A percentile compares a stretch with the other conserved stretches of the same genome.
Conservation (phyloP, 2,888 invertebrate species). For the Bhutanitis thaidina region DNA sequence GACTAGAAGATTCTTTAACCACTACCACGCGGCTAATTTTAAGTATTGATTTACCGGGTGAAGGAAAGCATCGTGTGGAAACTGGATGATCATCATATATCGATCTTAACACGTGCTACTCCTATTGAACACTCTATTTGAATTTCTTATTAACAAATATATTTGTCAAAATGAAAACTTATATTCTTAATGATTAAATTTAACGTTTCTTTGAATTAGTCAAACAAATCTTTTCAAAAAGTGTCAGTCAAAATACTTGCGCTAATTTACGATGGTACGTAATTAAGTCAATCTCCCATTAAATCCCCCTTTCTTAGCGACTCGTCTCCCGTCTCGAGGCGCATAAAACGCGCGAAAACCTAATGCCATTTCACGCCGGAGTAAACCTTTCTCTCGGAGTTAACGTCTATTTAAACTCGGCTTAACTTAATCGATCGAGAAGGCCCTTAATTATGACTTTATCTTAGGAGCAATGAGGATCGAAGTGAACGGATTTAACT, state of each 20-base stretch:
- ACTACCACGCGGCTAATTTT: no score
- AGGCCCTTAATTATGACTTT: constrained; percentile 78
- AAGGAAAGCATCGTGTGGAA: no score
- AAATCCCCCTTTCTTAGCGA: constrained; percentile 76
- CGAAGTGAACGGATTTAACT: constrained; percentile 61
- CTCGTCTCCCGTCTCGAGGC: constrained; percentile 56
- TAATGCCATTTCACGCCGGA: constrained; percentile 79
- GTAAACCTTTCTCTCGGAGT: constrained; percentile 78
- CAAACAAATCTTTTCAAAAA: constrained; percentile 51
- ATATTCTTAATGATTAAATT: background rate
- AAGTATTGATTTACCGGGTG: no score
- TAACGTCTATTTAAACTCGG: constrained; percentile 79
- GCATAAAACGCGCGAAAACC: constrained; percentile 77
- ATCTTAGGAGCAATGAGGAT: constrained; percentile 68
- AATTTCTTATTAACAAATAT: no score
- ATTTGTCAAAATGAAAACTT: no score
- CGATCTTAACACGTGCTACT: no score
- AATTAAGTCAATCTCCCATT: constrained; percentile 77
- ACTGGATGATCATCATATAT: no score
- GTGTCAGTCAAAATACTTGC: constrained; percentile 71
- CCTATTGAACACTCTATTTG: no score
- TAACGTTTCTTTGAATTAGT: background rate
- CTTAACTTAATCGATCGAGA: constrained; percentile 79
- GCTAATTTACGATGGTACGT: constrained; percentile 63
- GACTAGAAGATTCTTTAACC: no score